These are phyloP conservation scores for Agonum fuliginosum DNA, from an alignment of 2,888 invertebrate genomes.

Conservation along the genomic window DNA sequence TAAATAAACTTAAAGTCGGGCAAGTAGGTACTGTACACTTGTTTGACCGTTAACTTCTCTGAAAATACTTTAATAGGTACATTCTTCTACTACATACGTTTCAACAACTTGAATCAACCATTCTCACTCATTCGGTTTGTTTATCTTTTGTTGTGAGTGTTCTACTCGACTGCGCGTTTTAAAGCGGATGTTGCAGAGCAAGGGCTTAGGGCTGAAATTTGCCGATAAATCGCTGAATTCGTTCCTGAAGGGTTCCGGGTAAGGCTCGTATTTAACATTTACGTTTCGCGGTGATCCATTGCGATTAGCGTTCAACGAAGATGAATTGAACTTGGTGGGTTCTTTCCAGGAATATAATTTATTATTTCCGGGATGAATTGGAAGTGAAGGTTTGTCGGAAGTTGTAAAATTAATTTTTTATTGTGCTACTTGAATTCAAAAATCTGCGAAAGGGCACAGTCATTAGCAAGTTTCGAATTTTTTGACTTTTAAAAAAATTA, in stretches of 20 bases:
- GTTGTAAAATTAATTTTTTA: neutral
- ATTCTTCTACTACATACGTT: neutral
- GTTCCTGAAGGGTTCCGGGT: no score
- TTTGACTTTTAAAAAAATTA: no score
- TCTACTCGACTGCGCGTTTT: neutral
- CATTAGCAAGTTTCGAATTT: no score
- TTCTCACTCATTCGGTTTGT: neutral
- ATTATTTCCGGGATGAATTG: neutral
- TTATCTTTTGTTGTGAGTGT: neutral
- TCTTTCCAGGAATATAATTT: slow-evolving; percentile 16
- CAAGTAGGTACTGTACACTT: no score
- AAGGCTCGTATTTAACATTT: slow-evolving; percentile 39
- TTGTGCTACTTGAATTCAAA: no score
- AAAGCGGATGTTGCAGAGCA: neutral
- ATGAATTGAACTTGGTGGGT: slow-evolving; percentile 16
- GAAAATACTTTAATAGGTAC: no score
- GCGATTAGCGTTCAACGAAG: slow-evolving; percentile 26
- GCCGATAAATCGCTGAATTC: slow-evolving; percentile 8
- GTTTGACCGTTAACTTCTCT: no score
- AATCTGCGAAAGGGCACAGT: no score
- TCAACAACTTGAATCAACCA: neutral
- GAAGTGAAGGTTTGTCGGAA: neutral
- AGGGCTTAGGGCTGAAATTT: neutral
- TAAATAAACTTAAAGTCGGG: no score
- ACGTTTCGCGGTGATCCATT: slow-evolving; percentile 38